Percentiles rank a stretch among this genome's conserved stretches.
Conservation (phyloP, 2,888 invertebrate genomes). For the Plebejus argus region DNA sequence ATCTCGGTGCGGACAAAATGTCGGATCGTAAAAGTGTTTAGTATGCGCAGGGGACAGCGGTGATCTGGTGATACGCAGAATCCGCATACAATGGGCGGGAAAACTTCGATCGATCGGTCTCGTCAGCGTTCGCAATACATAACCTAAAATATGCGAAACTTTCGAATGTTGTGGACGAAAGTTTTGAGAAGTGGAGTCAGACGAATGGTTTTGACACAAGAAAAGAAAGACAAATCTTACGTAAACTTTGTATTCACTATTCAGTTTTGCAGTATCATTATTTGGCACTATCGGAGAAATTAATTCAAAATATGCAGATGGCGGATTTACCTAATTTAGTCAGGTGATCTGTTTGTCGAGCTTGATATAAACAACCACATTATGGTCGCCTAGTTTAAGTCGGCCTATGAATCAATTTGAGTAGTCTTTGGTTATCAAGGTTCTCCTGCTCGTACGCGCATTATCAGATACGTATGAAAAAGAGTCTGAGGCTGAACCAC, state of each 20-base stretch:
- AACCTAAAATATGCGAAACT: constrained; percentile 4
- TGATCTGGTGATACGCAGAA: constrained; percentile 76
- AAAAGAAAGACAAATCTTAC: not conserved
- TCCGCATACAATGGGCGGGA: constrained; percentile 64
- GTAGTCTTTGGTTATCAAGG: too few species aligned
- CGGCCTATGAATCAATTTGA: too few species aligned
- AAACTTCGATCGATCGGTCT: constrained; percentile 13
- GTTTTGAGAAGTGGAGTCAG: not conserved
- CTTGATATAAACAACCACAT: too few species aligned
- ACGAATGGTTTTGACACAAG: not conserved
- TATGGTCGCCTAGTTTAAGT: too few species aligned
- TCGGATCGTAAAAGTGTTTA: constrained; percentile 45
- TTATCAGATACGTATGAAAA: too few species aligned
- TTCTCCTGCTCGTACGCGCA: too few species aligned
- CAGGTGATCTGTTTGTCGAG: too few species aligned
- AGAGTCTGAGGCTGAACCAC: too few species aligned
- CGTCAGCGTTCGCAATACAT: constrained; percentile 15
- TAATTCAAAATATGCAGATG: too few species aligned
- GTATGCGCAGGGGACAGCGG: constrained; percentile 50
- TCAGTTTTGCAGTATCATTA: not conserved
- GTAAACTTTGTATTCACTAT: not conserved
- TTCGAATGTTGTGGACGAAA: not conserved
- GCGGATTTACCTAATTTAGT: too few species aligned
- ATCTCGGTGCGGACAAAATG: constrained; percentile 13
- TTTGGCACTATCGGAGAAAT: not conserved